phyloP scores from a whole-genome alignment of 2,113 vertebrate species.

The Miniopterus natalensis region DNA sequence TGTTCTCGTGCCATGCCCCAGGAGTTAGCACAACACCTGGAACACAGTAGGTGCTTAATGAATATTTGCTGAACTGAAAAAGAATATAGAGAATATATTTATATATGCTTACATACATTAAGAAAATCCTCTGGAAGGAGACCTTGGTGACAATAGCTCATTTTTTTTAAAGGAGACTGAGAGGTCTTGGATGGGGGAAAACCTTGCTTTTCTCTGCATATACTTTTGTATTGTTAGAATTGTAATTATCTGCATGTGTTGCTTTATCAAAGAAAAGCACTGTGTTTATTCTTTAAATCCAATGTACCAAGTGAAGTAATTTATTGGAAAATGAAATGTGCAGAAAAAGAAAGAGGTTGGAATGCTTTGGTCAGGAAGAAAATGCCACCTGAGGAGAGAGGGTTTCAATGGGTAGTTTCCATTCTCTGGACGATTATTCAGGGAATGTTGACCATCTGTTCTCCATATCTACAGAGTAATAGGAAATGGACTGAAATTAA shows the following conservation, averaged over 20 bases:
- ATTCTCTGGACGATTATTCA: slow-evolving; percentile 53
- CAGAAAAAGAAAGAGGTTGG: slow-evolving; percentile 32
- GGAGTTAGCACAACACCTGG: not conserved
- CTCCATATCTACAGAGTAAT: slow-evolving; percentile 70
- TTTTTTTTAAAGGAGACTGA: not conserved
- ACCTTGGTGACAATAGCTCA: not conserved
- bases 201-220: not conserved
- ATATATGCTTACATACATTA: not conserved
- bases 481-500: slow-evolving; percentile 71
- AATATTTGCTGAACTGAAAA: slow-evolving; percentile 15
- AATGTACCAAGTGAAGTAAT: slow-evolving; percentile 46
- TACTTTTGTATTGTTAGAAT: slow-evolving; percentile 30
- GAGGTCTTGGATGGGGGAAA: not conserved
- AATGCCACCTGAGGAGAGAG: slow-evolving; percentile 1
- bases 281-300: not conserved
- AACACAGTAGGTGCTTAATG: not conserved
- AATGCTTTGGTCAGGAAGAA: not conserved
- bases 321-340: slow-evolving; percentile 55
- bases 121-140: slow-evolving; percentile 22
- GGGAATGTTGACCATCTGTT: slow-evolving; percentile 72
- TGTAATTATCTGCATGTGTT: slow-evolving; percentile 13
- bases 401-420: not conserved
- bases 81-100: slow-evolving; percentile 35
- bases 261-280: slow-evolving; percentile 45
- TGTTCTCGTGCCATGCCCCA: not conserved